Evolutionary conservation across 2,888 invertebrate species (phyloP), one percentile per base, ranked within the genome.

Genomic region (Dryocosmus kuriphilus): DNA sequence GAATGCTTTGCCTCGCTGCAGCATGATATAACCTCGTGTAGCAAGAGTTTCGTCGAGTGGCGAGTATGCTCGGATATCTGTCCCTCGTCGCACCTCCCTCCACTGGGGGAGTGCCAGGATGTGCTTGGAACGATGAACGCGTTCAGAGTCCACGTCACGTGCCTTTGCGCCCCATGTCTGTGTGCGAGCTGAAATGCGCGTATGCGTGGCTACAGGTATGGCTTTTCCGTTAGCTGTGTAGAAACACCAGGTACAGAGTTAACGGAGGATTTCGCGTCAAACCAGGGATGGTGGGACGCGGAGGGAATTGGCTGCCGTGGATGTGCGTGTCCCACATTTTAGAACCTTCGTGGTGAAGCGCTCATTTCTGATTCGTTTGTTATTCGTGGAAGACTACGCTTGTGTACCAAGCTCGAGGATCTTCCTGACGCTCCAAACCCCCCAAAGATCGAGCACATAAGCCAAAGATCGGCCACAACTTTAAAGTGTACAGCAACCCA

Each of bases 51-150:
- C 81, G 76, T 80, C 80, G 83, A 82, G 83, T 73, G 81, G 78
- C 80, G 80, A 82, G 77, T 82, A 78, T 77, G 79, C 84, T 84
- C 85, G 85, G 85, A 87, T 89, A 89, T 89, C 87, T 87, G 86
- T 86, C 87, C 87, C 87, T 86, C 86, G 87, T 87, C 86, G 81
- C 87, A 85, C 86, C 88, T 85, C 88, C 86, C 86, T 86, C 84
- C 83, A 86, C 88, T 88, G 88, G 90, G 90, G 90, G 90, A 90
- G 90, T 90, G 90, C 90, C 90, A 90, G 91, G 91, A 91, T 90
- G 90, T 90, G 91, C 90, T 91, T 89, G 90, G 90, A 90, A 91
- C 90, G 90, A 88, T 86, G 86, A 86, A 86, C 87, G 85, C 88
- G 86, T 84, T 86, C 88, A 86, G 84, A 83, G 85, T 85, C 85